Conservation (phyloP, 2,888 invertebrate genomes). For the Harmothoe impar region DNA sequence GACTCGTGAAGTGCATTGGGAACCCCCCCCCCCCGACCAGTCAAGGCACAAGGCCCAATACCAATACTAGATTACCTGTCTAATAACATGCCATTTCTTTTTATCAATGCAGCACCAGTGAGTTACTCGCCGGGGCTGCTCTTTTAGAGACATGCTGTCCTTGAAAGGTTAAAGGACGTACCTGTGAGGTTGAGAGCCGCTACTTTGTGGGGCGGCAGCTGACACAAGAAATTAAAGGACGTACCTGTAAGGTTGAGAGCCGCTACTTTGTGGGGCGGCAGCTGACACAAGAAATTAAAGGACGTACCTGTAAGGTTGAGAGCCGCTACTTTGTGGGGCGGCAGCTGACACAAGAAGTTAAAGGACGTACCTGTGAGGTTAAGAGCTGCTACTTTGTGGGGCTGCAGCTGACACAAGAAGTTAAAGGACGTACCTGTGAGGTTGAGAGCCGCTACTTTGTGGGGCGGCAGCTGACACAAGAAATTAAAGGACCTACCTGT, state of each 20-base stretch:
- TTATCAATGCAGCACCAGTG: too few relatives aligned
- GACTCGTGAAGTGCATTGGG: too few relatives aligned
- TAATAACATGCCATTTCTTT: too few relatives aligned
- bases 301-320: constrained; percentile 80
- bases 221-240: constrained; percentile 73
- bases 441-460: constrained; percentile 81
- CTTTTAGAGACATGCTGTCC: not conserved
- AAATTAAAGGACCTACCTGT: constrained; percentile 76
- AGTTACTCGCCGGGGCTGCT: not conserved
- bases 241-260: constrained; percentile 81
- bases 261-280: constrained; percentile 81
- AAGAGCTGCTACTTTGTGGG: constrained; percentile 80
- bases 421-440: constrained; percentile 76
- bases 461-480: constrained; percentile 80
- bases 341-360: constrained; percentile 77
- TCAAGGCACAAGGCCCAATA: too few relatives aligned
- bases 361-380: constrained; percentile 79
- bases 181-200: constrained; percentile 81
- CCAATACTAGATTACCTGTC: too few relatives aligned
- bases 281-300: constrained; percentile 75
- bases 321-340: constrained; percentile 81
- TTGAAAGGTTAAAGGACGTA: constrained; percentile 65
- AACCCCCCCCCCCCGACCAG: too few relatives aligned
- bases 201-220: constrained; percentile 81
- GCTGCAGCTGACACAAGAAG: constrained; percentile 80